A percentile compares a stretch with the other conserved stretches of the same genome.
phyloP scores from a whole-genome alignment of 2,113 vertebrate genomes.

The Tupaia chinensis region DNA sequence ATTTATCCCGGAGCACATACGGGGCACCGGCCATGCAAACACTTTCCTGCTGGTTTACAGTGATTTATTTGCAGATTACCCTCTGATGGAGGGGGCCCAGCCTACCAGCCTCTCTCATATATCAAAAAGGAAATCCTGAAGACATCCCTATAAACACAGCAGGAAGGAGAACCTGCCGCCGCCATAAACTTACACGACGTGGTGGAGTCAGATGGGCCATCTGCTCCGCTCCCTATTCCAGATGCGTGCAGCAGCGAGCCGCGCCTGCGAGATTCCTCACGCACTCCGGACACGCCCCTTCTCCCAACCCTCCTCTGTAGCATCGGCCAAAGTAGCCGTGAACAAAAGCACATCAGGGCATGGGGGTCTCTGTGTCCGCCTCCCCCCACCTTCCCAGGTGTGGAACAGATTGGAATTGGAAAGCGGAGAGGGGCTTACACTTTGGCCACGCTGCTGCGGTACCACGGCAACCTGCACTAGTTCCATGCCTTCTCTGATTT shows the following conservation, averaged over 20 bases:
- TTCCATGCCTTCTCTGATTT: neutral
- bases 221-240: constrained; percentile 85
- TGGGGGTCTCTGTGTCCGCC: no score
- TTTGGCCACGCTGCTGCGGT: rapidly evolving
- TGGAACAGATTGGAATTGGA: neutral
- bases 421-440: neutral
- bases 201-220: constrained; percentile 83
- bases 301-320: neutral
- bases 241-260: constrained; percentile 72
- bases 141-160: constrained; percentile 87
- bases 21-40: constrained; percentile 75
- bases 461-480: rapidly evolving
- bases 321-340: neutral
- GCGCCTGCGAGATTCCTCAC: neutral
- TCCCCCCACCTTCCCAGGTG: neutral
- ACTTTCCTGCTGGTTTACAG: constrained; percentile 82
- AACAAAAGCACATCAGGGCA: neutral
- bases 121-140: constrained; percentile 88
- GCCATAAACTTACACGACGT: constrained; percentile 84
- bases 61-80: constrained; percentile 87
- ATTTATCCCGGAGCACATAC: constrained; percentile 85
- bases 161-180: constrained; percentile 86
- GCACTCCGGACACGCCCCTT: neutral
- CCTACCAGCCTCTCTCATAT: constrained; percentile 83
- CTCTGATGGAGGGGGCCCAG: constrained; percentile 81